Conservation (phyloP, 2,888 invertebrate genomes). For the Eristalis intricaria region DNA sequence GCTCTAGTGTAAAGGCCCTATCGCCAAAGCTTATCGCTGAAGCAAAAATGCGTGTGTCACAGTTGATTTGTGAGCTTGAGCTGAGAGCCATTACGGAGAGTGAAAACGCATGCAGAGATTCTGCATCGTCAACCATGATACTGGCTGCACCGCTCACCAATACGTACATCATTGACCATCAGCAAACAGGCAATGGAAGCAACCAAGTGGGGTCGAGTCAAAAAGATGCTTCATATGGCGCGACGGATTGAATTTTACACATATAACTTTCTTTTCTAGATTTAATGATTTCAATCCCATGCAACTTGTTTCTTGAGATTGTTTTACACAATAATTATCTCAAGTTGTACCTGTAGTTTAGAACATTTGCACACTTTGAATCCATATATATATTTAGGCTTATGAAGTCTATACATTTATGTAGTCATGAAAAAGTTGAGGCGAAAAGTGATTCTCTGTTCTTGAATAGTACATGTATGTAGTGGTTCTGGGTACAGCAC, state of each 20-base stretch:
- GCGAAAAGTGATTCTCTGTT: background rate
- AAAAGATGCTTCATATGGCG: conserved; percentile 26
- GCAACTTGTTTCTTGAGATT: background rate
- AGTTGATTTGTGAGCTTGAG: conserved; percentile 75
- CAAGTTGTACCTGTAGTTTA: background rate
- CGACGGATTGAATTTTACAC: conserved; percentile 21
- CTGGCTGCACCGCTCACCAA: conserved; percentile 26
- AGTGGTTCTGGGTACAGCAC: background rate
- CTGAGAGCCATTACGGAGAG: conserved; percentile 74
- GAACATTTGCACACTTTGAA: background rate
- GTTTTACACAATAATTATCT: background rate
- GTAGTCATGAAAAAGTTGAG: background rate
- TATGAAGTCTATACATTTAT: background rate
- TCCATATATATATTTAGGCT: background rate
- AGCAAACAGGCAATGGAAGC: conserved; percentile 5
- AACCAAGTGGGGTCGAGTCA: conserved; percentile 63
- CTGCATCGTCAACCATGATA: conserved; percentile 38
- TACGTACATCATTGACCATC: conserved; percentile 53
- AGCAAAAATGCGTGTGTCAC: conserved; percentile 75
- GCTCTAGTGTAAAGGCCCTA: conserved; percentile 74
- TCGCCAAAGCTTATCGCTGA: conserved; percentile 75
- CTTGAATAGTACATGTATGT: background rate
- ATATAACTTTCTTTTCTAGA: background rate
- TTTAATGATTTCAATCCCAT: background rate
- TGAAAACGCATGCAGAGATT: conserved; percentile 10